phyloP scores from a whole-genome alignment of 2,888 invertebrate genomes.

The Lydus trimaculatus region DNA sequence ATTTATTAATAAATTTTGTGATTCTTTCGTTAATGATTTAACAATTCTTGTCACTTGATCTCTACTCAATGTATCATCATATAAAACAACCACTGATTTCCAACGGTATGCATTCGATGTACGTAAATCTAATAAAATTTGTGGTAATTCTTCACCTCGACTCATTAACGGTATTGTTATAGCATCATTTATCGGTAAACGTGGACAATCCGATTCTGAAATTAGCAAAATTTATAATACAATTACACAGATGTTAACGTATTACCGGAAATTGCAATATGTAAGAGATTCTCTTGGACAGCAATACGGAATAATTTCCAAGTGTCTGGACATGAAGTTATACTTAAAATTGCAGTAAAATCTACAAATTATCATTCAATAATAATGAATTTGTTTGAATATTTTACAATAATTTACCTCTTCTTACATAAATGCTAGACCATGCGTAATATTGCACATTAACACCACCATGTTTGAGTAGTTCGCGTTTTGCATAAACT shows the following conservation, averaged over 20 bases:
- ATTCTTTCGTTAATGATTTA: slow-evolving; percentile 63
- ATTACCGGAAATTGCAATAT: slow-evolving; percentile 74
- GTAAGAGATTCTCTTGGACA: slow-evolving; percentile 70
- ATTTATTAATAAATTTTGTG: slow-evolving; percentile 32
- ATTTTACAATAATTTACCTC: slow-evolving; percentile 62
- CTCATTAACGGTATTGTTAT: slow-evolving; percentile 75
- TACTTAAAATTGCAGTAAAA: slow-evolving; percentile 74
- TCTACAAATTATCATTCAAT: slow-evolving; percentile 61
- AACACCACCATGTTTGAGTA: slow-evolving; percentile 74
- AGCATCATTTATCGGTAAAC: slow-evolving; percentile 72
- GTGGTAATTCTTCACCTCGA: slow-evolving; percentile 77
- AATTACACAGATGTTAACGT: neutral
- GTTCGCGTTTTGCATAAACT: slow-evolving; percentile 65
- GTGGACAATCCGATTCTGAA: slow-evolving; percentile 77
- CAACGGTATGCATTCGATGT: slow-evolving; percentile 71
- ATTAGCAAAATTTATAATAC: slow-evolving; percentile 10
- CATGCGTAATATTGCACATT: slow-evolving; percentile 73
- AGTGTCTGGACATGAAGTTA: slow-evolving; percentile 77
- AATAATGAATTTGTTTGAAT: neutral
- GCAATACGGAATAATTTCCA: slow-evolving; percentile 74
- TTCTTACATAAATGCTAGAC: slow-evolving; percentile 72
- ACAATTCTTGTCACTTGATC: slow-evolving; percentile 73
- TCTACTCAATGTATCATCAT: slow-evolving; percentile 75
- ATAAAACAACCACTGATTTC: slow-evolving; percentile 75
- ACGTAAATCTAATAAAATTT: slow-evolving; percentile 78